phyloP scores from a whole-genome alignment of 2,797 vertebrate genomes.

The Neostethus bicornis region DNA sequence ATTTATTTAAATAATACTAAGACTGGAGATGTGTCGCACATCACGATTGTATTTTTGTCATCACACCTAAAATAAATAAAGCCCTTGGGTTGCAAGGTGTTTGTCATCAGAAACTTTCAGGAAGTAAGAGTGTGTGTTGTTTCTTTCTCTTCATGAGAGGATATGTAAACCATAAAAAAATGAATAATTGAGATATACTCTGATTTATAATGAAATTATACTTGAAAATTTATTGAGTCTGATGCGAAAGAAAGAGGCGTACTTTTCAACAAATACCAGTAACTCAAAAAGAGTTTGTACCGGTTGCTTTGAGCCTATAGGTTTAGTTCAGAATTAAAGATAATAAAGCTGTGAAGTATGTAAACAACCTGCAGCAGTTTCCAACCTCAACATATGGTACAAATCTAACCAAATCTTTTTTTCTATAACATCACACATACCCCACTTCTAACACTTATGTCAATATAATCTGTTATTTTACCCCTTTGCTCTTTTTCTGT shows the following conservation, averaged over 20 bases:
- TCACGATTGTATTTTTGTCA: conserved; percentile 54
- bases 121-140: conserved; percentile 18
- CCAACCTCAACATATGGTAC: conserved; percentile 9
- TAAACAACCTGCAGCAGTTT: background rate
- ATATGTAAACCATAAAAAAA: background rate
- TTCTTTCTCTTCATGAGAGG: conserved; percentile 7
- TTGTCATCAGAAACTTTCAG: conserved; percentile 51
- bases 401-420: conserved; percentile 24
- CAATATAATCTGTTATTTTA: background rate
- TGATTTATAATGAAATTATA: background rate
- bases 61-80: conserved; percentile 56
- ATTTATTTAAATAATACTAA: conserved; percentile 57
- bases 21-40: conserved; percentile 28
- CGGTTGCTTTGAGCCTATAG: too few species aligned
- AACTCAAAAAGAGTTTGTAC: too few species aligned
- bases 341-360: background rate
- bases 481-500: background rate
- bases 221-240: background rate
- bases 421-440: background rate
- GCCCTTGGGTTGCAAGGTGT: conserved; percentile 43
- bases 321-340: conserved; percentile 19
- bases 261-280: too few species aligned
- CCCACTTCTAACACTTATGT: background rate
- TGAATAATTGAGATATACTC: background rate
- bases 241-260: background rate